Conservation (phyloP, 1,140 invertebrate genomes). For the Mamestra configurata region DNA sequence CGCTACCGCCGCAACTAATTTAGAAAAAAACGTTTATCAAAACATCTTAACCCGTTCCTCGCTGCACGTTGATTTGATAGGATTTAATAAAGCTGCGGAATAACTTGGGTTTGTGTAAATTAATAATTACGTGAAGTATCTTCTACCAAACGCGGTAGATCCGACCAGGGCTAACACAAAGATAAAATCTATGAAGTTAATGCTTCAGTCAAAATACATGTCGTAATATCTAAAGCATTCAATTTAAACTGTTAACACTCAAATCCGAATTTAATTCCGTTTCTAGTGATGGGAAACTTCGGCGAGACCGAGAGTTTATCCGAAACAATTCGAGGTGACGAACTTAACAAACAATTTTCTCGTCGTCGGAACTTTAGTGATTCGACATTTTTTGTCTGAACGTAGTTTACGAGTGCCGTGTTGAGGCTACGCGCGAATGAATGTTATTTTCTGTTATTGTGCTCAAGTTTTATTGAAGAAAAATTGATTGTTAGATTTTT, state of each 20-base stretch:
- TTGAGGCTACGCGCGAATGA: constrained; percentile 30
- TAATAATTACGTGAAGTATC: constrained; percentile 47
- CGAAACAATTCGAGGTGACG: constrained; percentile 51
- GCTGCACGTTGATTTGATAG: constrained; percentile 6
- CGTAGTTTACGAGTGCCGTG: constrained; percentile 39
- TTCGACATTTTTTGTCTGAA: constrained; percentile 39
- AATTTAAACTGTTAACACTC: neutral
- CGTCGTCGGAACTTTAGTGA: constrained; percentile 31
- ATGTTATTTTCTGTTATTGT: constrained; percentile 34
- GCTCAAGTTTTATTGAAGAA: constrained; percentile 24
- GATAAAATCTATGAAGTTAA: neutral
- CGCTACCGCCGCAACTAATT: constrained; percentile 7
- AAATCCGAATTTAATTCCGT: constrained; percentile 39
- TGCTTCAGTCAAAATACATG: neutral
- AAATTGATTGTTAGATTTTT: constrained; percentile 31
- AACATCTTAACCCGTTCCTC: constrained; percentile 24
- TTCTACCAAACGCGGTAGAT: too few relatives aligned
- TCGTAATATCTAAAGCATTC: neutral
- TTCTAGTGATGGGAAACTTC: constrained; percentile 39
- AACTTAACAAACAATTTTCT: constrained; percentile 47
- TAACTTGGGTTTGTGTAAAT: constrained; percentile 34
- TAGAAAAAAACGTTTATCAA: constrained; percentile 34
- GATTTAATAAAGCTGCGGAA: constrained; percentile 47
- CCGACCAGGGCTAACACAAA: too few relatives aligned
- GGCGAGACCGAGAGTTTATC: constrained; percentile 37